Base-by-base conservation (phyloP, 2,113 vertebrate genomes). In the Macquaria australasica region DNA sequence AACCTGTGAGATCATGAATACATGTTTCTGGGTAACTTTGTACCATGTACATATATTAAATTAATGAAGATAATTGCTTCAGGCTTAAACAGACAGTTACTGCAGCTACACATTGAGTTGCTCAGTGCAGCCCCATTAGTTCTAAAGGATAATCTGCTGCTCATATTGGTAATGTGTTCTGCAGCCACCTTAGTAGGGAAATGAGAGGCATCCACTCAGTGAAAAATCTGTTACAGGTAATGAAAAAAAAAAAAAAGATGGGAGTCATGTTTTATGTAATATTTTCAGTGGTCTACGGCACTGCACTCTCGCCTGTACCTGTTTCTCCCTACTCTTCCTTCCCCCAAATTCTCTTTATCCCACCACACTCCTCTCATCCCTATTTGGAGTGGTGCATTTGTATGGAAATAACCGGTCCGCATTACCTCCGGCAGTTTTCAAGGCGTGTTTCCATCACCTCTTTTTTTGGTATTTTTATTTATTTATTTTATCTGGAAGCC, bases 351-450 rank as follows among this genome's bases (percentile, higher is more conserved):
- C 53, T 81, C 80, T 64, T 79, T 86, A 88, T 82, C 89, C 78
- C 53, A 73, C 82, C 85, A 77, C 87, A 70, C 79, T 82, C 71
- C 87, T 88, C 85, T 91, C 86, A 90, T 86, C 86, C 86, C 50
- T 70, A 62, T 83, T 93, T 88, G 82, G 85, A 94, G 87, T 86
- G 86, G 68, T 81, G 82, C 77, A 92, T 93, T 93, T 93, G 85
- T 93, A 94, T 95, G 94, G 91, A 95, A 95, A 94, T 95, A 92
- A 93, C 89, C 68, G 73, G 74, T 79, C 85, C 68, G 25, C 89
- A 90, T 90, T 88, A 91, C 94, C 92, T 91, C 64, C 3, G 88
- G 94, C 94, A 78, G 39, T 94, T 94, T 94, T 92, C 85, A 82
- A 92, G 85, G 84, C 74, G 86, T 77, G 81, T 79, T 86, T 91